Conservation (phyloP, 2,888 invertebrate species). For the Ceramica pisi region DNA sequence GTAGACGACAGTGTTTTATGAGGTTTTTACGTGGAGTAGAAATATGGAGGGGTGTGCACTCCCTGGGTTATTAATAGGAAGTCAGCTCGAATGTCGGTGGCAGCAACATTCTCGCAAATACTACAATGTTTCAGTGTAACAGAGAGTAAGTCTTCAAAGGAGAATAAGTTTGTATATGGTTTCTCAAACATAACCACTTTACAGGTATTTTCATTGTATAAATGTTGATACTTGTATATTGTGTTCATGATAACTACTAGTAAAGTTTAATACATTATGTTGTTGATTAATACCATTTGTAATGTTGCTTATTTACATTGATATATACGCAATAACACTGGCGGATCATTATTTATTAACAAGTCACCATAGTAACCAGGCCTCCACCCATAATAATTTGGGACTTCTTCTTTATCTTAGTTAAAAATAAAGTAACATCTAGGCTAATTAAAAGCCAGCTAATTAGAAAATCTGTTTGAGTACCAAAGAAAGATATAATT, state of each 20-base stretch:
- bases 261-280: not conserved
- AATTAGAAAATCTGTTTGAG: slow-evolving; percentile 1
- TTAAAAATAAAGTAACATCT: slow-evolving; percentile 4
- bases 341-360: slow-evolving; percentile 43
- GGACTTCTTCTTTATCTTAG: slow-evolving; percentile 19
- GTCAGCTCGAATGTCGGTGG: slow-evolving; percentile 1
- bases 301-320: not conserved
- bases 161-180: slow-evolving; percentile 20
- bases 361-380: slow-evolving; percentile 42
- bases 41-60: slow-evolving; percentile 50
- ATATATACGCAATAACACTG: not conserved
- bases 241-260: not conserved
- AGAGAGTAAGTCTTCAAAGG: slow-evolving; percentile 24
- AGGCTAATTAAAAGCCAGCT: not conserved
- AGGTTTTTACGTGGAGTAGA: slow-evolving; percentile 63
- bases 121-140: slow-evolving; percentile 5
- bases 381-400: not conserved
- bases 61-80: slow-evolving; percentile 42
- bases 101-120: slow-evolving; percentile 27
- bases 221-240: not conserved
- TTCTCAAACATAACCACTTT: slow-evolving; percentile 37
- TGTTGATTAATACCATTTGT: not conserved
- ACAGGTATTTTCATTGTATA: not conserved
- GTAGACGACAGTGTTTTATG: slow-evolving; percentile 69
- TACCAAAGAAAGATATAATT: slow-evolving; percentile 21